Percentiles rank a stretch among this genome's conserved stretches.
phyloP scores from a whole-genome alignment of 1,140 invertebrate species.

The Streblospio benedicti region DNA sequence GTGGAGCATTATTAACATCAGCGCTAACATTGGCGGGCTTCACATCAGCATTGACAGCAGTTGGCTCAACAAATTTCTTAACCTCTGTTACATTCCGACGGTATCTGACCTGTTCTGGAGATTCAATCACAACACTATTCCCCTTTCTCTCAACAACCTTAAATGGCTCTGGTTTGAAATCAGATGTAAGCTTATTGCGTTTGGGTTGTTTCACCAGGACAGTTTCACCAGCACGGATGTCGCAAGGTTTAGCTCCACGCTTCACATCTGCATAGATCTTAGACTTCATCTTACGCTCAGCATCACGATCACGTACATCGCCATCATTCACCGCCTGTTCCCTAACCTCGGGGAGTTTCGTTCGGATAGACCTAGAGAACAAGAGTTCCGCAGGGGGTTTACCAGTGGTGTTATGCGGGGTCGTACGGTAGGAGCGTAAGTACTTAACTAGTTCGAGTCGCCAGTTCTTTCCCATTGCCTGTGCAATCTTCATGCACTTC shows the following conservation, averaged over 20 bases:
- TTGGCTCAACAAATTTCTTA: no score
- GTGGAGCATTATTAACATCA: no score
- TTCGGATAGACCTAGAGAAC: background rate
- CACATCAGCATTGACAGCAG: no score
- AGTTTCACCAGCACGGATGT: background rate
- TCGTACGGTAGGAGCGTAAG: background rate
- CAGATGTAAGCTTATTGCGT: background rate
- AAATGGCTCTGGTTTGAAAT: background rate
- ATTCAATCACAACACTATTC: no score
- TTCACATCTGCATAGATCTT: background rate
- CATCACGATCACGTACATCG: no score
- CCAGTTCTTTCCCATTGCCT: no score
- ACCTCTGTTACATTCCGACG: no score
- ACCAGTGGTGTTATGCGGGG: background rate
- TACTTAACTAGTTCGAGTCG: no score
- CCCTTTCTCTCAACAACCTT: background rate
- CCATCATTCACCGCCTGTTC: no score
- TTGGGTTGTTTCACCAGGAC: background rate
- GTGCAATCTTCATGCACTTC: no score
- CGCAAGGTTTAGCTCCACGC: background rate
- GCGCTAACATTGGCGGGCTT: no score
- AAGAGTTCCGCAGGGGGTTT: background rate
- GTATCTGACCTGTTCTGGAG: no score
- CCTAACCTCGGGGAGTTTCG: background rate
- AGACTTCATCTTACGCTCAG: background rate